Conservation (phyloP, 1,140 invertebrate species). For the Drosophila kohkoa region DNA sequence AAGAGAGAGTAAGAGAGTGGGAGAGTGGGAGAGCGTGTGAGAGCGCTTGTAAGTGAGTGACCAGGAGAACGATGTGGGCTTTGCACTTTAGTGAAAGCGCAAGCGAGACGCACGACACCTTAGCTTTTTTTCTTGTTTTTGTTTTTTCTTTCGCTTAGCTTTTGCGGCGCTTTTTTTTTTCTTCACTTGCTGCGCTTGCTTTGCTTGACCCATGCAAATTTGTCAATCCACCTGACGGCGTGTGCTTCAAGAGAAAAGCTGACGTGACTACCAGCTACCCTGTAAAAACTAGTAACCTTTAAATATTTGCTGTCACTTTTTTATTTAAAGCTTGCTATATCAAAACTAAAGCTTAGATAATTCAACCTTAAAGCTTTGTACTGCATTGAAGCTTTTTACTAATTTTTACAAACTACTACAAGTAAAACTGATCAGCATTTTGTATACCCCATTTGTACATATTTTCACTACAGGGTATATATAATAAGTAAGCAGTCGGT, state of each 20-base stretch:
- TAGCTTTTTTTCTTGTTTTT: neutral
- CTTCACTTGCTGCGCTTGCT: neutral
- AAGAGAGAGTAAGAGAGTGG: neutral
- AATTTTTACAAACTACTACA: too few relatives aligned
- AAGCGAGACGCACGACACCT: conserved; percentile 7
- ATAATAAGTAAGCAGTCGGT: too few relatives aligned
- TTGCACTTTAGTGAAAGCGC: neutral
- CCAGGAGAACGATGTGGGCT: neutral
- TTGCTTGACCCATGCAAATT: neutral
- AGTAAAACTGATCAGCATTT: too few relatives aligned
- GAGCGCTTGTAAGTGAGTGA: neutral
- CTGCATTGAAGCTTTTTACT: too few relatives aligned
- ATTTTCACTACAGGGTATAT: too few relatives aligned
- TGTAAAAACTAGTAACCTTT: neutral
- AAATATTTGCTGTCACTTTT: too few relatives aligned
- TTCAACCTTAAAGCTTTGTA: too few relatives aligned
- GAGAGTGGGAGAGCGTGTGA: neutral
- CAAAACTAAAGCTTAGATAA: too few relatives aligned
- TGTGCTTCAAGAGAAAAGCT: too few relatives aligned
- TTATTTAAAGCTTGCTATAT: too few relatives aligned
- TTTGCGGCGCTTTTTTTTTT: neutral
- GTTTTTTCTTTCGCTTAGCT: neutral
- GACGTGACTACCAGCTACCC: neutral
- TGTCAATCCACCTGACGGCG: too few relatives aligned
- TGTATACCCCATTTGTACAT: too few relatives aligned